Evolutionary conservation across 2,797 vertebrate species (phyloP), one percentile per base, ranked within the genome.

Genomic region (Acanthurus leucopareius): DNA sequence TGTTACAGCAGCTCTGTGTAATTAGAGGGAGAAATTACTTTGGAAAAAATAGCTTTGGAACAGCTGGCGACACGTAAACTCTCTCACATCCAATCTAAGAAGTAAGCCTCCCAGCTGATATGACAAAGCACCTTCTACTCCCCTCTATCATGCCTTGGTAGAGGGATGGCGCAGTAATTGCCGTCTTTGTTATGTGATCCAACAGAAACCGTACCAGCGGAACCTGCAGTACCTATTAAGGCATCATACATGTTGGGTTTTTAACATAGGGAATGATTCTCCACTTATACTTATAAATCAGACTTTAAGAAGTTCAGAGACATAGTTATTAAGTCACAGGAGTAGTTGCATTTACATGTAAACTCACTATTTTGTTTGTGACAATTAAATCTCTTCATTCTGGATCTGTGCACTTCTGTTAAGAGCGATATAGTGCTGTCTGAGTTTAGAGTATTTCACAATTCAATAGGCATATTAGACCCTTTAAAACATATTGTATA

Each of bases 11-110:
- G 89, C 87, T 93, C 89, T 85, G 91, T 89, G 93, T 94, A 94
- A 95, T 96, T 95, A 94, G 91, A 92, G 79, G 87, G 85, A 92
- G 92, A 94, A 95, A 96, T 94, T 69, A 93, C 94, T 95, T 94
- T 84, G 84, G 88, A 91, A 88, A 92, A 93, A 92, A 90, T 82
- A 72, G 88, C 83, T 92, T 91, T 85, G 71, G 88, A 92, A 92
- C 92, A 91, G 91, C 93, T 91, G 93, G 90, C 70, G 83, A 92
- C 85, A 91, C 80, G 56, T 84, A 91, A 92, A 91, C 83, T 83
- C 84, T 89, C 89, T 88, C 86, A 79, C 75, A 90, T 73, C 82
- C 87, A 91, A 90, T 92, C 88, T 89, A 78, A 84, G 84, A 81
- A 77, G 82, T 76, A 84, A 91, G 89, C 74, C 88, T 85, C 84